Percentiles rank a stretch among this genome's conserved stretches.
Evolutionary conservation across 2,888 invertebrate genomes (phyloP).

Genomic region (Digitonthophagus gazella): DNA sequence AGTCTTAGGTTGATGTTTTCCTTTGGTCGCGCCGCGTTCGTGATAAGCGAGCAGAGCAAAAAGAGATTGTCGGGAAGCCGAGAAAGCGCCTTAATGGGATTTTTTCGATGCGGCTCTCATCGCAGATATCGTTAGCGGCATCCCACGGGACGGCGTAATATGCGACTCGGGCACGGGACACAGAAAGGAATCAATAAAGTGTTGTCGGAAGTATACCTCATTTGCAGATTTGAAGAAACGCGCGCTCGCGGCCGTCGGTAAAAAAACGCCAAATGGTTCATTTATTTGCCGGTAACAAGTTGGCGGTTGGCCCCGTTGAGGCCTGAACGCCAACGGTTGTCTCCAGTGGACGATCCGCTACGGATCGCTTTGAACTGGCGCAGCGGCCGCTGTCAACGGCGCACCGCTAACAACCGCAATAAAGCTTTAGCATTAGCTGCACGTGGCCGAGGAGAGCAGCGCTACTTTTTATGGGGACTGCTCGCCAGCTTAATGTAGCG

Average conservation of each 20-base stretch:
- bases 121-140: conserved; percentile 20
- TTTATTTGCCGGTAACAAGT: conserved; percentile 29
- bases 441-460: conserved; percentile 20
- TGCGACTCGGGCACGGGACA: conserved; percentile 19
- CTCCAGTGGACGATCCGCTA: conserved; percentile 27
- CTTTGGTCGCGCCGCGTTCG: background rate
- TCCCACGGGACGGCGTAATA: conserved; percentile 20
- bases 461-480: conserved; percentile 22
- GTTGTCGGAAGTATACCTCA: conserved; percentile 27
- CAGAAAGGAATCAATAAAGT: conserved; percentile 27
- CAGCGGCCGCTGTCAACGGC: conserved; percentile 22
- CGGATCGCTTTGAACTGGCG: conserved; percentile 20
- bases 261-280: conserved; percentile 27
- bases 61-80: background rate
- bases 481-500: conserved; percentile 15
- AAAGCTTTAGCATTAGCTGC: conserved; percentile 27
- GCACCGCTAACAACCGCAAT: conserved; percentile 25
- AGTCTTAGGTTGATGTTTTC: background rate
- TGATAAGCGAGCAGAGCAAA: background rate
- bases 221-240: conserved; percentile 28
- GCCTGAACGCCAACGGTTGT: conserved; percentile 26
- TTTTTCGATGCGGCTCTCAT: conserved; percentile 22
- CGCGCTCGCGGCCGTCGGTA: conserved; percentile 8
- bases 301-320: conserved; percentile 29
- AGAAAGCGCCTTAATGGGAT: conserved; percentile 12